A percentile compares a stretch with the other conserved stretches of the same genome.
Conservation (phyloP, 2,797 vertebrate species). For the Artibeus jamaicensis region DNA sequence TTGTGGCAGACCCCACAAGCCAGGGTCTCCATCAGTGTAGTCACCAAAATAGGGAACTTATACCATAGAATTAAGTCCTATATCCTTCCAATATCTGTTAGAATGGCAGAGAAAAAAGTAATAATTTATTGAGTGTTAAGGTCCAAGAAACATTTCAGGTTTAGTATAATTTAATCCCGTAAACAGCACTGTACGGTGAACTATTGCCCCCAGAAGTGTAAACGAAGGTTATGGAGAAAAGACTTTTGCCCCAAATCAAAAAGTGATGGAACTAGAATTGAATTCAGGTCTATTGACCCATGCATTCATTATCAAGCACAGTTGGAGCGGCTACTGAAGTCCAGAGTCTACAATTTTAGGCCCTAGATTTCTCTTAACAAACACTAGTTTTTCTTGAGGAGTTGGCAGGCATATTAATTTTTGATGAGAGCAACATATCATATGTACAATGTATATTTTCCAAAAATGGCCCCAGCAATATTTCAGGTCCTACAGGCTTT, state of each 20-base stretch:
- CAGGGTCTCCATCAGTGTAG: background rate
- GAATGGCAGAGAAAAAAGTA: background rate
- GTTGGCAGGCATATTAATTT: background rate
- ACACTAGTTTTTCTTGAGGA: background rate
- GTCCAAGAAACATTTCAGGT: background rate
- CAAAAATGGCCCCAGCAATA: background rate
- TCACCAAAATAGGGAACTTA: background rate
- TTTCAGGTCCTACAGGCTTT: background rate
- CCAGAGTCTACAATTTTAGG: background rate
- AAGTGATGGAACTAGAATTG: background rate
- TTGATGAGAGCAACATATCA: background rate
- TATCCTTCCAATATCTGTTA: background rate
- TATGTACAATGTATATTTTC: background rate
- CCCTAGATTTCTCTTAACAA: background rate
- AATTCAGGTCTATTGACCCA: background rate
- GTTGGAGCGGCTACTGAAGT: background rate
- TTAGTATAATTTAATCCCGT: background rate
- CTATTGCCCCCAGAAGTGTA: background rate
- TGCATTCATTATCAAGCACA: background rate
- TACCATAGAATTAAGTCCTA: background rate
- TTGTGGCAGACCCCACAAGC: no score
- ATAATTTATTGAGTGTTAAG: background rate
- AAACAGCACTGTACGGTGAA: background rate
- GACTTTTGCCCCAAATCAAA: background rate
- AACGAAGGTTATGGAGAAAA: background rate